Base-by-base conservation (phyloP, 2,888 invertebrate genomes). In the Brachyptera putata region DNA sequence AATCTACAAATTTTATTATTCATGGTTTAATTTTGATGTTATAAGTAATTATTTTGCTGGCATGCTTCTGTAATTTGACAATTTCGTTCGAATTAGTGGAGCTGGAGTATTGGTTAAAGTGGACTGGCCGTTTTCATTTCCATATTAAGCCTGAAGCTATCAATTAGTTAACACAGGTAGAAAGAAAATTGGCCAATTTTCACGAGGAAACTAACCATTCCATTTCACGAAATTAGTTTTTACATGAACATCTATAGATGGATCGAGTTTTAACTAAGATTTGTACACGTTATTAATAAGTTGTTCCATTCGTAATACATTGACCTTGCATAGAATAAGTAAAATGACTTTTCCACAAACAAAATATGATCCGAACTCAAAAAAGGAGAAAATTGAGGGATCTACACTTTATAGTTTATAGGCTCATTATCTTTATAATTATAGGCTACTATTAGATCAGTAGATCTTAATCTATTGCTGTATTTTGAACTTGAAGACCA, bases 181-280 rank as follows among this genome's bases (percentile, higher is more conserved):
- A 53, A 53, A 53, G 53, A 53, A 53, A 36, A 53, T 53, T 53
- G 53, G 18, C 53, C 53, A 53, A 53, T 53, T 53, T 43, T 34
- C 22, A 18, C 36, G 16, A 21, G 53, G 36, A 53, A 36, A 46
- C 34, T 53, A 34, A 53, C 53, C 9, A 46, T 18, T 46, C 24
- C 9, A 3, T 30, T 36, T 11, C 13, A 53, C 22, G 18, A 36
- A 26, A 53, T 36, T 36, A 53, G 21, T 34, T 53, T 50, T 53
- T 53, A 36, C 18, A 53, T 18, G 18, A 34, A 34, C 36, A 36
- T 30, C n/a, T n/a, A n/a, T n/a, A 5, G 18, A 21, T 53, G 53
- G 53, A 53, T 53, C 30, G 49, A 14, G 25, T 50, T 26, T 43
- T 24, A 50, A 50, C 50, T 30, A 16, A 26, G 11, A 25, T 18